phyloP scores from a whole-genome alignment of 2,113 vertebrate species.

The Mormoops blainvillei region DNA sequence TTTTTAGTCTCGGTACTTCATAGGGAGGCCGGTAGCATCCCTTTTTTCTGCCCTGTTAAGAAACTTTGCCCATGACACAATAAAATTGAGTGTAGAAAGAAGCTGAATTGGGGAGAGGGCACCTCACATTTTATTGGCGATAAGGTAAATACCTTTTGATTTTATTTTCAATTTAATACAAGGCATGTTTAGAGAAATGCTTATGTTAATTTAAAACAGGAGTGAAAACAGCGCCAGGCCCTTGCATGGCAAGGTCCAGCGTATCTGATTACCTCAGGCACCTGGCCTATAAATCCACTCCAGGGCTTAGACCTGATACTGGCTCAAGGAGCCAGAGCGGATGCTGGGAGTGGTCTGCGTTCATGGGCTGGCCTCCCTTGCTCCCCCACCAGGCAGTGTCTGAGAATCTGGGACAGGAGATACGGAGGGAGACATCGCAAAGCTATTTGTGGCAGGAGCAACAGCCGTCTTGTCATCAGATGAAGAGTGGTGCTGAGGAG shows the following conservation, averaged over 20 bases:
- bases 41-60: background rate
- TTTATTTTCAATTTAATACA: conserved; percentile 45
- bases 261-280: background rate
- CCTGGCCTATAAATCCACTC: conserved; percentile 29
- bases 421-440: background rate
- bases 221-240: background rate
- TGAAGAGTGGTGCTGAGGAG: background rate
- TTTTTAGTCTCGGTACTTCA: background rate
- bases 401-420: background rate
- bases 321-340: background rate
- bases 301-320: background rate
- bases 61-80: background rate
- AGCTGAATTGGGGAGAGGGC: background rate
- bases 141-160: conserved; percentile 35
- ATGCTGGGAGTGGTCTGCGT: background rate
- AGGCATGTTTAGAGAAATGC: conserved; percentile 43
- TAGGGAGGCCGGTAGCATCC: background rate
- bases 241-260: background rate
- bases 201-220: conserved; percentile 52
- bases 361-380: background rate
- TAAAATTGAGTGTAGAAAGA: background rate
- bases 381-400: background rate
- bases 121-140: conserved; percentile 11
- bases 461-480: background rate
- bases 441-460: background rate